Evolutionary conservation across 2,888 invertebrate genomes (phyloP).

Genomic region (Sinelater perroti): DNA sequence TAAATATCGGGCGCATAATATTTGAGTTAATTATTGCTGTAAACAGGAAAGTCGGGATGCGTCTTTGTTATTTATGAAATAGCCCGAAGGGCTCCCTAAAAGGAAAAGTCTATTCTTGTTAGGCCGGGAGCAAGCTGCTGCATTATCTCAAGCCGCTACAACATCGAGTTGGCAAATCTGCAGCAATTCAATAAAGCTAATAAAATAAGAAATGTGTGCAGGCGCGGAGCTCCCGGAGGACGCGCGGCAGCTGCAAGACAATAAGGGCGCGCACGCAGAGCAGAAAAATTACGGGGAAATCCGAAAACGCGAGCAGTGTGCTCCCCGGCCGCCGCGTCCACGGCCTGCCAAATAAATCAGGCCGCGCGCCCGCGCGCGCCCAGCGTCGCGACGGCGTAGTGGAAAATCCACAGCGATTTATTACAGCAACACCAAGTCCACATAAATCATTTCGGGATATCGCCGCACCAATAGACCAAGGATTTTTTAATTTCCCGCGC

Average conservation of each 20-base stretch:
- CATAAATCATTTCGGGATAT: constrained; percentile 59
- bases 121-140: constrained; percentile 8
- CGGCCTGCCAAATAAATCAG: constrained; percentile 47
- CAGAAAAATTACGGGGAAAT: constrained; percentile 36
- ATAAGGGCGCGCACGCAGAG: constrained; percentile 21
- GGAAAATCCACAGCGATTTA: constrained; percentile 49
- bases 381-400: constrained; percentile 48
- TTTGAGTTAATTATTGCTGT: no score
- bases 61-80: no score
- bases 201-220: constrained; percentile 18
- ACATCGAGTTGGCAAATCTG: constrained; percentile 19
- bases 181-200: constrained; percentile 20
- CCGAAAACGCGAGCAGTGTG: constrained; percentile 36
- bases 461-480: constrained; percentile 50
- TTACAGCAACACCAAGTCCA: constrained; percentile 52
- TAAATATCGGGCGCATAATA: no score
- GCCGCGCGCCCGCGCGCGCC: constrained; percentile 46
- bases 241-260: constrained; percentile 19
- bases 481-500: constrained; percentile 48
- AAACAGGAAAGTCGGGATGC: neutral
- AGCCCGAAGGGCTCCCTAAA: neutral
- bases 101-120: no score
- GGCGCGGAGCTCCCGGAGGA: constrained; percentile 15
- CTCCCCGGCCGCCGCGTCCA: constrained; percentile 33
- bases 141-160: constrained; percentile 13